phyloP scores from a whole-genome alignment of 2,888 invertebrate species.

The Acanthococcus lagerstroemiae region DNA sequence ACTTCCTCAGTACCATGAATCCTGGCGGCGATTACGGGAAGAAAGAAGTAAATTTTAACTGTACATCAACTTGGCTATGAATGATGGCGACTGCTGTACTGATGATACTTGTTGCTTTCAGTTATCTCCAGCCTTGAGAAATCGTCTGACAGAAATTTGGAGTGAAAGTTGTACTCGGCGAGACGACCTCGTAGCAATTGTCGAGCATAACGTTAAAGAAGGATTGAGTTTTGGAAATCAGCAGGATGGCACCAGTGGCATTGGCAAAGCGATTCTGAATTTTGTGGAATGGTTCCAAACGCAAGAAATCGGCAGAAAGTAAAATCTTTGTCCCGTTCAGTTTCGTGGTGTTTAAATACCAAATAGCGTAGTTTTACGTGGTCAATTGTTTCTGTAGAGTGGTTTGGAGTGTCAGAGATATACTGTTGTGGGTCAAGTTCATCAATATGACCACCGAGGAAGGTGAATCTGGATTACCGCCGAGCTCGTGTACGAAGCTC shows the following conservation, averaged over 20 bases:
- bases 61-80: not conserved
- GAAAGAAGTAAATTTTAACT: conserved; percentile 58
- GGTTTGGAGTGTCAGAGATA: conserved; percentile 67
- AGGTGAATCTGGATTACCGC: not conserved
- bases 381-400: not conserved
- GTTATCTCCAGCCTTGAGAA: conserved; percentile 89
- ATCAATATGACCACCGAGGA: conserved; percentile 53
- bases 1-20: conserved; percentile 97
- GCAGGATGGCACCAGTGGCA: conserved; percentile 47
- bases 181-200: conserved; percentile 67
- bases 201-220: conserved; percentile 62
- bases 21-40: conserved; percentile 99
- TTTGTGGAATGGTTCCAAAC: conserved; percentile 67
- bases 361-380: not conserved
- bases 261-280: conserved; percentile 63
- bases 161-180: conserved; percentile 66
- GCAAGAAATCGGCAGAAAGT: conserved; percentile 58
- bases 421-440: conserved; percentile 85
- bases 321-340: conserved; percentile 7
- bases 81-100: not conserved
- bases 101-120: conserved; percentile 38
- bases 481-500: conserved; percentile 38
- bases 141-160: conserved; percentile 99
- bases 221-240: conserved; percentile 49
- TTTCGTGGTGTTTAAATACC: not conserved